Evolutionary conservation across 2,797 vertebrate genomes (phyloP).

Genomic region (Triplophysa yarkandensis): DNA sequence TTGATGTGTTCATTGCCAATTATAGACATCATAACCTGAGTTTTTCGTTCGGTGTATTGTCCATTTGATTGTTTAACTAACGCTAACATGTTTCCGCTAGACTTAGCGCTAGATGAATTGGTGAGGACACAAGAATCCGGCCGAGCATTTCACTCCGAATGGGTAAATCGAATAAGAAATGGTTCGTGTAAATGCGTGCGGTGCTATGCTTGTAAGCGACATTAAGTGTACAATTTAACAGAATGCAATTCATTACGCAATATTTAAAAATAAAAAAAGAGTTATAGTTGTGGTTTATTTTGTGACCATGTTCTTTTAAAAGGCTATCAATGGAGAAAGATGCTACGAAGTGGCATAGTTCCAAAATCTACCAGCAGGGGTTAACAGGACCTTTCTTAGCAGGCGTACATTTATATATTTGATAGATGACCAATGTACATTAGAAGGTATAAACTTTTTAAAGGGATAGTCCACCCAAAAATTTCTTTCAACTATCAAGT

Average conservation of each 20-base stretch:
- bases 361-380: not conserved
- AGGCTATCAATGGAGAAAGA: not conserved
- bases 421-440: no score
- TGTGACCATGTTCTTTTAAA: not conserved
- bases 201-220: no score
- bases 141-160: not conserved
- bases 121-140: not conserved
- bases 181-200: no score
- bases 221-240: not conserved
- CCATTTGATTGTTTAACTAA: conserved; percentile 32
- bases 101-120: conserved; percentile 37
- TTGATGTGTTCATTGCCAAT: conserved; percentile 36
- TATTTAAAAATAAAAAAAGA: not conserved
- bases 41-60: not conserved
- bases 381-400: not conserved
- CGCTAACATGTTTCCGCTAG: conserved; percentile 17
- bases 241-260: not conserved
- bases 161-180: not conserved
- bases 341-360: not conserved
- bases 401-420: not conserved
- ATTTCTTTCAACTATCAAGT: no score
- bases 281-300: no score
- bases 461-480: no score
- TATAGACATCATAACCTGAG: conserved; percentile 24
- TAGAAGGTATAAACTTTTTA: no score